Evolutionary conservation across 1,140 invertebrate species (phyloP).

Genomic region (Sesamia nonagrioides): DNA sequence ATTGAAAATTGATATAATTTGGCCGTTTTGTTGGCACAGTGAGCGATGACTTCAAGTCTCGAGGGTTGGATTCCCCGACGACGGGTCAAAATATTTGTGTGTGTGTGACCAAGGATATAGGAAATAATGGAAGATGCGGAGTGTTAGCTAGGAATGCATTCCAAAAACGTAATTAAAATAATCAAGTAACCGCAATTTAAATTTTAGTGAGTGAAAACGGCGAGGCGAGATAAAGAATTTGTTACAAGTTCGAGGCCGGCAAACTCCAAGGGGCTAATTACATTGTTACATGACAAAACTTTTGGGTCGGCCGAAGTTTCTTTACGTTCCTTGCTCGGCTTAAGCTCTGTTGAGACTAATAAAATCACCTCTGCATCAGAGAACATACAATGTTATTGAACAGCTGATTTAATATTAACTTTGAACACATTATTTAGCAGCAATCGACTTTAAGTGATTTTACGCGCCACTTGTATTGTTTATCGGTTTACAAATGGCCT

Average conservation of each 20-base stretch:
- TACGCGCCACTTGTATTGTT: slow-evolving; percentile 33
- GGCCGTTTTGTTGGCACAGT: background rate
- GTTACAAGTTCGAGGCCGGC: slow-evolving; percentile 67
- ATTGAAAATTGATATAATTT: slow-evolving; percentile 1
- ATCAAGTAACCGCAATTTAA: slow-evolving; percentile 57
- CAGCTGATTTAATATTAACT: slow-evolving; percentile 56
- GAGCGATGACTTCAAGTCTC: background rate
- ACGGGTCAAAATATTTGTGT: background rate
- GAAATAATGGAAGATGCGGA: background rate
- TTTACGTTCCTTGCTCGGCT: slow-evolving; percentile 66
- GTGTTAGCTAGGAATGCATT: slow-evolving; percentile 11
- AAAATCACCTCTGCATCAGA: slow-evolving; percentile 69
- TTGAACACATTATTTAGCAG: slow-evolving; percentile 47
- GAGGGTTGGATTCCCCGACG: background rate
- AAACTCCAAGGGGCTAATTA: slow-evolving; percentile 75
- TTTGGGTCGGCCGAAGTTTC: slow-evolving; percentile 69
- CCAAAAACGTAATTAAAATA: slow-evolving; percentile 52
- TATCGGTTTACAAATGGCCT: slow-evolving; percentile 39
- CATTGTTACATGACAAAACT: slow-evolving; percentile 77
- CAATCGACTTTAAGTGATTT: slow-evolving; percentile 28
- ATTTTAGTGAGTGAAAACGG: slow-evolving; percentile 68
- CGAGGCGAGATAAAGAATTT: slow-evolving; percentile 76
- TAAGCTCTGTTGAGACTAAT: slow-evolving; percentile 64
- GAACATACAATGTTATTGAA: slow-evolving; percentile 58
- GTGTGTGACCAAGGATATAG: no score